Evolutionary conservation across 1,140 invertebrate genomes (phyloP), one percentile per base, ranked within the genome.

Genomic region (Pantala flavescens): DNA sequence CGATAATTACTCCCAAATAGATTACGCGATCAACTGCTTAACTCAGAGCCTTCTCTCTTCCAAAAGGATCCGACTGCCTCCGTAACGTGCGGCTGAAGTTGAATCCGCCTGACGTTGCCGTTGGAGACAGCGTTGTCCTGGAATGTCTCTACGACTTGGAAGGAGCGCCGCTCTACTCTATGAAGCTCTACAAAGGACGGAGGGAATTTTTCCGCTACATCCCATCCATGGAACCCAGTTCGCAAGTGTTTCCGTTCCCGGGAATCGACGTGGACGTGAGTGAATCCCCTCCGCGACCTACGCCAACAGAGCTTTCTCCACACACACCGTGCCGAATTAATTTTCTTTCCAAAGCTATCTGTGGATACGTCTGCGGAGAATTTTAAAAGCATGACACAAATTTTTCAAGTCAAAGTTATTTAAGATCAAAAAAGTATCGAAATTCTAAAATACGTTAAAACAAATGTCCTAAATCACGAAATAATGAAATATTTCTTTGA

Each of bases 61-160:
- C 49, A 16, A 63, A 16, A 63, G 49, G 49, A 63, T 3, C n/a
- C 49, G 49, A 63, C 16, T 16, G 49, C 49, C 49, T 63, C 14
- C 49, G 81, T 78, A 80, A 86, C 80, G 84, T 87, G 70, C 82
- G 79, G 23, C 77, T 87, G 74, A 80, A 63, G 49, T 19, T 87
- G 49, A 83, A 88, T 28, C 89, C 89, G 0, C 83, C 86, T 23
- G 84, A 84, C 7, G 90, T 92, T 23, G 85, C 89, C 77, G 83
- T 85, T 14, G 81, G 81, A 24, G 73, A 79, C 24, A 76, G 76
- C 42, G 78, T 78, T 19, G 77, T 74, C 70, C 77, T 84, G 70
- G 77, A 78, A 21, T 84, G 83, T 75, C 73, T 79, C 72, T 84
- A 82, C 79, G 81, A 84, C 77, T 76, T 84, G 74, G 83, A 82